Evolutionary conservation across 2,113 vertebrate species (phyloP).

Genomic region (Clupea harengus): DNA sequence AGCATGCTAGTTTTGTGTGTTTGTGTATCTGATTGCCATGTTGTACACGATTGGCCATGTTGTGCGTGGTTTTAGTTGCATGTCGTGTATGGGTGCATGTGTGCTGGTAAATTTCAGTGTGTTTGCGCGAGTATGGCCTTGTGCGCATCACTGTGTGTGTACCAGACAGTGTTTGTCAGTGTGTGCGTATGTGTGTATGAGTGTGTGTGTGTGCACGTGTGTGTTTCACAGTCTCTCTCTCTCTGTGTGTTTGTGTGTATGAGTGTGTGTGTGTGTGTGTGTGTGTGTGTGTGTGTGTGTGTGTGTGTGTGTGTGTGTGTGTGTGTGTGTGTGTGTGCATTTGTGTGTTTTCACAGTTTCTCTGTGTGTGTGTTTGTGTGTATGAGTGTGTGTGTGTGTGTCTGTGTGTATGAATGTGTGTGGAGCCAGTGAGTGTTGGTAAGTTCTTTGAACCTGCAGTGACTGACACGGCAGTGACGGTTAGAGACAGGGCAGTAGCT

Average conservation of each 20-base stretch:
- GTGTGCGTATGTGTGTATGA: too few species aligned
- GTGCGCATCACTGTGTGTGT: background rate
- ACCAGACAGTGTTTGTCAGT: too few species aligned
- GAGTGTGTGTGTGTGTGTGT: background rate
- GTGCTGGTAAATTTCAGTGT: background rate
- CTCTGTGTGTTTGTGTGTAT: background rate
- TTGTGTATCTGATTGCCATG: background rate
- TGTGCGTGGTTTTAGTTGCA: too few species aligned
- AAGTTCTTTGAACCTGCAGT: background rate
- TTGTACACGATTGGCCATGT: too few species aligned
- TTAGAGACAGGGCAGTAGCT: slow-evolving; percentile 12
- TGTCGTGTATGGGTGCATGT: background rate
- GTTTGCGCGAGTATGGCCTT: background rate
- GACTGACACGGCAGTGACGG: slow-evolving; percentile 24
- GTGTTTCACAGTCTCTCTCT: too few species aligned
- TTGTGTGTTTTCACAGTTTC: background rate
- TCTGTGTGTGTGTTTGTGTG: background rate
- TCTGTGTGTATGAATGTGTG: background rate
- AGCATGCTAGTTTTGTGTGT: too few species aligned
- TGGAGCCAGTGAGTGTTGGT: background rate
- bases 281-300: background rate
- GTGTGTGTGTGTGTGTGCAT: background rate
- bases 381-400: background rate
- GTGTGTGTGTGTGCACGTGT: too few species aligned
- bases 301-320: background rate